Evolutionary conservation across 2,888 invertebrate genomes (phyloP), one percentile per base, ranked within the genome.

Genomic region (Lordiphosa fenestrarum): DNA sequence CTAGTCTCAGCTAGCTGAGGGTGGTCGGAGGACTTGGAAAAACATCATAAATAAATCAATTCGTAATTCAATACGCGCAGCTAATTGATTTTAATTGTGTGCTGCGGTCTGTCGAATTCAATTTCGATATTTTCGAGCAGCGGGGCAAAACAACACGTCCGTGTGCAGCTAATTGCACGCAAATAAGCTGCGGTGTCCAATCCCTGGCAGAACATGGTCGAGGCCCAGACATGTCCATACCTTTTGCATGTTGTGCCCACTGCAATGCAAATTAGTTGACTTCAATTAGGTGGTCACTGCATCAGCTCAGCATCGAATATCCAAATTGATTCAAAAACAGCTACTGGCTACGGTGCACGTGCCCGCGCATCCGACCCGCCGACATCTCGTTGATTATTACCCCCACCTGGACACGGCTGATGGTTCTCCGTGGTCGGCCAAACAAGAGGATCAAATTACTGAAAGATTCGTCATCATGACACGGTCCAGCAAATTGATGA

Each of bases 221-320:
- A 54, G 15, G 41, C 37, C 15, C 40, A 15, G 44, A 23, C 37
- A 55, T 48, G 60, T 53, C 36, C 64, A 57, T 63, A 59, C 69
- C 62, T 62, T 60, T 69, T 70, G 44, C 57, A 60, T 73, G 68
- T 73, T 41, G 13, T 50, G 53, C 41, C 44, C 66, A 63, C 25
- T 57, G 71, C 65, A 66, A 73, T 75, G 72, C 70, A 75, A 73
- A 73, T 75, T 62, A 73, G 70, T 62, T 71, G 74, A 71, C 74
- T 71, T 58, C 66, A 73, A 71, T 72, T 74, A 72, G 30, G 59
- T 62, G 60, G 52, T 40, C 56, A 62, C 53, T 68, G 71, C 68
- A 73, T 72, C 74, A 71, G 25, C 36, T 47, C 53, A 23, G 51
- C 55, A 12, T 30, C 30, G 30, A 30, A 30, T 30, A 30, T 30